Evolutionary conservation across 2,888 invertebrate genomes (phyloP).

Genomic region (Candidula unifasciata): DNA sequence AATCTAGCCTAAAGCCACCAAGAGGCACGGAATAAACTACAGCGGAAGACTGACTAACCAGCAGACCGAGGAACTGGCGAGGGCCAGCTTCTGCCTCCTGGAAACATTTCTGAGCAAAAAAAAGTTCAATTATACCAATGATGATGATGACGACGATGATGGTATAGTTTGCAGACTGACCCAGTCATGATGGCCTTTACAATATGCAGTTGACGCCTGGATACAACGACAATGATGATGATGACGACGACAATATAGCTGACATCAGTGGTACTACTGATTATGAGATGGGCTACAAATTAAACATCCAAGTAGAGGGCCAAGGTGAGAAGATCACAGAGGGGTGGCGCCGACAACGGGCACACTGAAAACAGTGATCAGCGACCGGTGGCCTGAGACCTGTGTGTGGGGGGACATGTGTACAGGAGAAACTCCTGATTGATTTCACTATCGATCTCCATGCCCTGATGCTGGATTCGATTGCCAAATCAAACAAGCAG

Average conservation of each 20-base stretch:
- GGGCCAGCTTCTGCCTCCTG: not conserved
- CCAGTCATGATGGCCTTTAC: too few relatives aligned
- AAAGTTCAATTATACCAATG: not conserved
- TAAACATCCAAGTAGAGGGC: not conserved
- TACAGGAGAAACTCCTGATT: constrained; percentile 17
- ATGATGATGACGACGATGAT: too few relatives aligned
- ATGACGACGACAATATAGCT: too few relatives aligned
- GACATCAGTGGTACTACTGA: not conserved
- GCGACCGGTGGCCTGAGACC: not conserved
- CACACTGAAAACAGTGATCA: not conserved
- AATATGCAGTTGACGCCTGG: too few relatives aligned
- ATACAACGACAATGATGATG: too few relatives aligned
- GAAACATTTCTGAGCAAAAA: not conserved
- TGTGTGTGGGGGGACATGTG: constrained; percentile 10
- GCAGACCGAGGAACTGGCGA: not conserved
- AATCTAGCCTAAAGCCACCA: too few relatives aligned
- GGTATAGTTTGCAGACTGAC: too few relatives aligned
- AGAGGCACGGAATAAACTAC: too few relatives aligned
- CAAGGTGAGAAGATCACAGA: not conserved
- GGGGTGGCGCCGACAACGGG: not conserved
- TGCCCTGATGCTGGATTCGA: constrained; percentile 29
- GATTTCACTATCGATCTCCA: constrained; percentile 20
- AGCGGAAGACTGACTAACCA: too few relatives aligned
- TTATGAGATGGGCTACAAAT: too few relatives aligned
- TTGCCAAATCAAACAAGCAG: constrained; percentile 30